Base-by-base conservation (phyloP, 2,113 vertebrate species). In the Tychaedon coryphoeus region DNA sequence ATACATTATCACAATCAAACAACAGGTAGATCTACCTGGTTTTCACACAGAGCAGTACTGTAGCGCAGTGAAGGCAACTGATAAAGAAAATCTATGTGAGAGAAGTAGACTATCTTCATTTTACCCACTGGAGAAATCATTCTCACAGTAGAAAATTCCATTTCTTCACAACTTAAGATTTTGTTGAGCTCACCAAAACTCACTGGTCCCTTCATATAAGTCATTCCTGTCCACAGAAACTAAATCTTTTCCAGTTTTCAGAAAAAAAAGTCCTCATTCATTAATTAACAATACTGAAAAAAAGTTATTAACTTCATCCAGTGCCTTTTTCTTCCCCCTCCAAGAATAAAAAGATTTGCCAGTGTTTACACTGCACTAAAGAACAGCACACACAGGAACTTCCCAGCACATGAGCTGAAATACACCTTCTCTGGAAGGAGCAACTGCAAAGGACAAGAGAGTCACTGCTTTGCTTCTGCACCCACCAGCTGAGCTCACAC, bases 371-470 rank as follows among this genome's bases (percentile, higher is more conserved):
- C 50, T 53, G n/a, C 16, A 3, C 36, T 53, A 5, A 36, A 43
- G 25, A 69, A 6, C 61, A 60, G 25, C 51, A 36, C 19, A n/a
- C 18, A 28, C 1, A 45, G 50, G 38, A 50, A 19, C 8, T 50
- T 48, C 31, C 23, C 45, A 50, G 67, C 19, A 16, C 12, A 1
- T 6, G 5, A 48, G 4, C 9, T 7, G 5, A 67, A 31, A 17
- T 1, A 9, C 0, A 54, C 2, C 17, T 72, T 34, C 48, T 56
- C 79, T 69, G n/a, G 20, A 42, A 66, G 34, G 29, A 47, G 33
- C 0, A 2, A 10, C 22, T 54, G 38, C 42, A 19, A 11, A 58
- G 31, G n/a, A 33, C 19, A 8, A 2, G 0, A 8, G 0, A 6
- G 23, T 18, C 28, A 5, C 9, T 7, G 1, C 45, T 53, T 42